phyloP scores from a whole-genome alignment of 37 sponge, comb jelly and placozoan species.

The Cliona cf. orientalis region DNA sequence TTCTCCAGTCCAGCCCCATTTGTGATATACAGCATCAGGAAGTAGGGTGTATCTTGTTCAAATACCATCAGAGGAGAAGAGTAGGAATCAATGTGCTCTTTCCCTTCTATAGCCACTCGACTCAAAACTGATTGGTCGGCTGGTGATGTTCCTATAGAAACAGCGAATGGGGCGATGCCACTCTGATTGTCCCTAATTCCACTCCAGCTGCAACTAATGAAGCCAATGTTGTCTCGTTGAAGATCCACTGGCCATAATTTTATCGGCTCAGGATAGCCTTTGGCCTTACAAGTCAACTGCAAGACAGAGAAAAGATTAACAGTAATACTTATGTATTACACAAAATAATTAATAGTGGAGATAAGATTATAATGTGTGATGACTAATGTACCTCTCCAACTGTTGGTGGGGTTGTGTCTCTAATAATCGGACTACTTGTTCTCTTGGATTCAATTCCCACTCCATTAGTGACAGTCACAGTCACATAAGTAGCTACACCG shows the following conservation, averaged over 20 bases:
- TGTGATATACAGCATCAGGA: conserved; percentile 35
- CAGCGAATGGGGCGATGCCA: conserved; percentile 29
- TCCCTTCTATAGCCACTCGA: conserved; percentile 22
- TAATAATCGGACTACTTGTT: conserved; percentile 50
- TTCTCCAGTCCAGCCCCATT: conserved; percentile 64
- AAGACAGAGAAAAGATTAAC: conserved; percentile 13
- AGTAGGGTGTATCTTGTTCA: conserved; percentile 8
- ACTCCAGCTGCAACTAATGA: conserved; percentile 56
- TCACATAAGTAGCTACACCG: conserved; percentile 70
- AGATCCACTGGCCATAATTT: background rate
- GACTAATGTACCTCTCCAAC: conserved; percentile 71
- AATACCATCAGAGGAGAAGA: conserved; percentile 34
- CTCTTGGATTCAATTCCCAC: conserved; percentile 55
- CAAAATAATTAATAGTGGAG: background rate
- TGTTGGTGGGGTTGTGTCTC: conserved; percentile 69
- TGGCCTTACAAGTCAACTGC: conserved; percentile 52
- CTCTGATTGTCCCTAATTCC: conserved; percentile 62
- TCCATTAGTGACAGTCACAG: conserved; percentile 49
- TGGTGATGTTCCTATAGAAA: conserved; percentile 62
- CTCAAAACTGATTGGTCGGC: conserved; percentile 42
- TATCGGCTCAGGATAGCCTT: conserved; percentile 17
- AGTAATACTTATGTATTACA: too few species aligned
- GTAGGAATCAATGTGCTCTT: background rate
- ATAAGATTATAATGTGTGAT: background rate
- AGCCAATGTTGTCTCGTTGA: background rate